Percentiles rank a stretch among this genome's conserved stretches.
phyloP scores from a whole-genome alignment of 2,888 invertebrate species.

The Drosophila mulleri region DNA sequence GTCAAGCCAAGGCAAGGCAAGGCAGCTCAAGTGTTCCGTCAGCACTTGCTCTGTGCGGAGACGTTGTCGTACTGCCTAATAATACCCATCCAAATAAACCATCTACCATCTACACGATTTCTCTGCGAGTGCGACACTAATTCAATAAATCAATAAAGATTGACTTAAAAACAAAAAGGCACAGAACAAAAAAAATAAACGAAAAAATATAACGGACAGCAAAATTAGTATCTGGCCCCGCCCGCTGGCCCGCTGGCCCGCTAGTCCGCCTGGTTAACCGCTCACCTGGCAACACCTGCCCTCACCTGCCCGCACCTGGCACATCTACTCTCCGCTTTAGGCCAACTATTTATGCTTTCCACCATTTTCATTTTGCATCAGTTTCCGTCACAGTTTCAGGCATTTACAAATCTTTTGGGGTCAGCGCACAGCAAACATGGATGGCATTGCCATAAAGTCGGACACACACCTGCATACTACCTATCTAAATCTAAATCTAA shows the following conservation, averaged over 20 bases:
- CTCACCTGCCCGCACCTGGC: not conserved
- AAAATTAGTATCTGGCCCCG: conserved; percentile 31
- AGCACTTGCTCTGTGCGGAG: conserved; percentile 35
- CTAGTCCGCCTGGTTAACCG: not conserved
- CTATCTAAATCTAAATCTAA: not conserved
- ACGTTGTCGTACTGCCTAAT: conserved; percentile 36
- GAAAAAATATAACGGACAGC: conserved; percentile 34
- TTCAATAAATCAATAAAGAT: conserved; percentile 75
- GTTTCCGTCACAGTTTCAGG: conserved; percentile 9
- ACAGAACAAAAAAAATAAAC: conserved; percentile 1
- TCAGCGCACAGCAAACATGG: conserved; percentile 47
- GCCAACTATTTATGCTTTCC: conserved; percentile 38
- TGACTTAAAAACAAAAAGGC: conserved; percentile 53
- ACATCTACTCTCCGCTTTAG: not conserved
- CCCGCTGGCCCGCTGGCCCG: too few species aligned
- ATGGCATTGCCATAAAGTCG: conserved; percentile 50
- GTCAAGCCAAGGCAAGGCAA: not conserved
- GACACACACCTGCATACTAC: not conserved
- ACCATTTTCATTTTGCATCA: conserved; percentile 7
- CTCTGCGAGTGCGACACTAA: conserved; percentile 12
- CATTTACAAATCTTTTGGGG: conserved; percentile 36
- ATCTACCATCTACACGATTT: conserved; percentile 17
- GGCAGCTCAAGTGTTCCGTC: conserved; percentile 2
- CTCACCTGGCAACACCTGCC: conserved; percentile 5
- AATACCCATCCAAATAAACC: conserved; percentile 24